Percentiles rank a stretch among this genome's conserved stretches.
These are phyloP conservation scores for Numida meleagris DNA, from an alignment of 2,113 vertebrate genomes.

Conservation along the genomic window DNA sequence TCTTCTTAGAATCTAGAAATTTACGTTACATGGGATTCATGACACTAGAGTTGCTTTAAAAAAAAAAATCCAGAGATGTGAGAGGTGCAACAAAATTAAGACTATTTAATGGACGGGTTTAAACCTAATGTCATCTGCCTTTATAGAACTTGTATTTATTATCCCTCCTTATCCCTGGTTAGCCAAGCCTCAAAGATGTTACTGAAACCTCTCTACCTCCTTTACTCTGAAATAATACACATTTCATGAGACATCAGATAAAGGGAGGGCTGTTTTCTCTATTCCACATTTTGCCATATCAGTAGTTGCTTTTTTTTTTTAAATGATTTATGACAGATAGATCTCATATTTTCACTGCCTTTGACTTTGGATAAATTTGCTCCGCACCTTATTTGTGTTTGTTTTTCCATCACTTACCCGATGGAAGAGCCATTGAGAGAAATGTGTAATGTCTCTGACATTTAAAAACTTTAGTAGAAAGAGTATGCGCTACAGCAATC, in stretches of 20 bases:
- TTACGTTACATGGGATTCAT: background rate
- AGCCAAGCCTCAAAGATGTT: accelerated
- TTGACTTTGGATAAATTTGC: constrained; percentile 33
- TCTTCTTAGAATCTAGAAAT: background rate
- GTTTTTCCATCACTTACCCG: accelerated
- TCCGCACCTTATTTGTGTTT: background rate
- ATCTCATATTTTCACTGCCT: background rate
- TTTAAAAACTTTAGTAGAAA: background rate
- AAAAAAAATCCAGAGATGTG: background rate
- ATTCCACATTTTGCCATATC: background rate
- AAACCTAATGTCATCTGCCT: background rate
- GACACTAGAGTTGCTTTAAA: background rate
- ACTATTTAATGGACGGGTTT: background rate
- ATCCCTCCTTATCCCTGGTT: background rate
- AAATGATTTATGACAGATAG: background rate
- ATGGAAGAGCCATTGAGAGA: background rate
- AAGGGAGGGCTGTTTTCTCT: background rate
- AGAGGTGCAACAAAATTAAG: background rate
- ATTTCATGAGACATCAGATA: background rate
- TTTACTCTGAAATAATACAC: accelerated
- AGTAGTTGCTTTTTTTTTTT: background rate
- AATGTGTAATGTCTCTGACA: background rate
- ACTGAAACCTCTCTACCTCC: background rate
- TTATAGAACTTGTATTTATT: background rate
- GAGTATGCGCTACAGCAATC: background rate